Percentiles rank a stretch among this genome's conserved stretches.
Evolutionary conservation across 2,888 invertebrate species (phyloP).

Genomic region (Apomyelois bistriatella): DNA sequence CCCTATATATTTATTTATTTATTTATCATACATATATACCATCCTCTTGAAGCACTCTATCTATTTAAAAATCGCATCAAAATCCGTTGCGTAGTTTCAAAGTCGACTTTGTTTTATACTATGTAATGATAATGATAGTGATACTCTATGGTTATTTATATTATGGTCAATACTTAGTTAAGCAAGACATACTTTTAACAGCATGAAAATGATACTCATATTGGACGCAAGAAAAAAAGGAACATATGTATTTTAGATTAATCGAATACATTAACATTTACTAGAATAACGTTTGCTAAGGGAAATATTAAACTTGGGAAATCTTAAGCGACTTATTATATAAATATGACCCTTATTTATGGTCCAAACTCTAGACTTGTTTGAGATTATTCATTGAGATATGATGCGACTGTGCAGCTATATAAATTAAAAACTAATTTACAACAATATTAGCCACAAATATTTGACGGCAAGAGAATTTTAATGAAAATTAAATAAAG

Average conservation of each 20-base stretch:
- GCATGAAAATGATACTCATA: no score
- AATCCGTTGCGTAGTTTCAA: no score
- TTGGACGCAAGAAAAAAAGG: no score
- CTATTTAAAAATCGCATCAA: no score
- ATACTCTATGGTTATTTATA: no score
- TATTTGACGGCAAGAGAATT: not conserved
- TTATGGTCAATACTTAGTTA: no score
- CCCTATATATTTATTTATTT: no score
- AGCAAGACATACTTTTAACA: no score
- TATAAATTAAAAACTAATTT: constrained; percentile 30
- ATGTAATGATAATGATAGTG: no score
- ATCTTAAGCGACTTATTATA: constrained; percentile 44
- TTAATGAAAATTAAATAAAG: constrained; percentile 22
- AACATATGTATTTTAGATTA: not conserved
- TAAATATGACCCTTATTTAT: constrained; percentile 53
- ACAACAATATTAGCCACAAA: constrained; percentile 1
- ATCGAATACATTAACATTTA: constrained; percentile 13
- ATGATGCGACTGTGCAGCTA: constrained; percentile 35
- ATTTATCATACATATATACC: no score
- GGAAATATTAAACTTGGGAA: constrained; percentile 43
- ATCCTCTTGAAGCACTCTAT: no score
- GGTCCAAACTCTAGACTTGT: constrained; percentile 39
- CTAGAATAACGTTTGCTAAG: constrained; percentile 19
- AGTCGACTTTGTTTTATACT: no score
- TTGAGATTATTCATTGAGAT: constrained; percentile 40